Conservation (phyloP, 1,140 invertebrate genomes). For the Chionoecetes opilio region DNA sequence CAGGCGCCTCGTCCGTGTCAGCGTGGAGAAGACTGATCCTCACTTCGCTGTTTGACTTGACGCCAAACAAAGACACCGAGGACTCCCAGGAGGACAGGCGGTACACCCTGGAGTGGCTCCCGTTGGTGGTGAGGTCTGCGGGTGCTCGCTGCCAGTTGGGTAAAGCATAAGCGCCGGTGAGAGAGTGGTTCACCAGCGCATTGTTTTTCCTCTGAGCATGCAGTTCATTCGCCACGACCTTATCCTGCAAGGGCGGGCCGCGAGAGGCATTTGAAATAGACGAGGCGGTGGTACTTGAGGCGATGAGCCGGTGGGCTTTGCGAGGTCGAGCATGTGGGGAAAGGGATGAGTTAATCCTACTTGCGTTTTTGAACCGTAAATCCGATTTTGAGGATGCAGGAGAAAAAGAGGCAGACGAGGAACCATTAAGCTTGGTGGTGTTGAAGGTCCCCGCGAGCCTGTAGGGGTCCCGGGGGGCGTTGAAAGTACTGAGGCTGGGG, state of each 20-base stretch:
- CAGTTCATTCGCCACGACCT: not conserved
- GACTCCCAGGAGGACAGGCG: not conserved
- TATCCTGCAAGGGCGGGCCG: not conserved
- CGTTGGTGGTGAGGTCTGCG: not conserved
- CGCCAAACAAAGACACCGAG: not conserved
- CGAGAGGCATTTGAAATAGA: not conserved
- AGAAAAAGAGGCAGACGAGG: too few relatives aligned
- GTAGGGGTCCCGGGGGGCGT: too few relatives aligned
- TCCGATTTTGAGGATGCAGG: too few relatives aligned
- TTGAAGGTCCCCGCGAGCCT: too few relatives aligned
- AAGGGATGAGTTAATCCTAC: too few relatives aligned
- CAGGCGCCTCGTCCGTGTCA: not conserved
- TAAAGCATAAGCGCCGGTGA: not conserved
- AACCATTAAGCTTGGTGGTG: too few relatives aligned
- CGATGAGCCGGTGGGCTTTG: too few relatives aligned
- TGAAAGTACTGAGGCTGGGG: too few relatives aligned
- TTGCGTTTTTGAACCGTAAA: too few relatives aligned
- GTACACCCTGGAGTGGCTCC: conserved; percentile 14
- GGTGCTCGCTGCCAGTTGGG: not conserved
- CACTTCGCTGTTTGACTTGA: not conserved
- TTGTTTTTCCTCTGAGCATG: not conserved
- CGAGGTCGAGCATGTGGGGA: too few relatives aligned
- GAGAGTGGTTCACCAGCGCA: not conserved
- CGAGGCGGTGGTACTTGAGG: not conserved
- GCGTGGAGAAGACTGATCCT: not conserved